Conservation (phyloP, 2,797 vertebrate species). For the Nannoperca obscura region DNA sequence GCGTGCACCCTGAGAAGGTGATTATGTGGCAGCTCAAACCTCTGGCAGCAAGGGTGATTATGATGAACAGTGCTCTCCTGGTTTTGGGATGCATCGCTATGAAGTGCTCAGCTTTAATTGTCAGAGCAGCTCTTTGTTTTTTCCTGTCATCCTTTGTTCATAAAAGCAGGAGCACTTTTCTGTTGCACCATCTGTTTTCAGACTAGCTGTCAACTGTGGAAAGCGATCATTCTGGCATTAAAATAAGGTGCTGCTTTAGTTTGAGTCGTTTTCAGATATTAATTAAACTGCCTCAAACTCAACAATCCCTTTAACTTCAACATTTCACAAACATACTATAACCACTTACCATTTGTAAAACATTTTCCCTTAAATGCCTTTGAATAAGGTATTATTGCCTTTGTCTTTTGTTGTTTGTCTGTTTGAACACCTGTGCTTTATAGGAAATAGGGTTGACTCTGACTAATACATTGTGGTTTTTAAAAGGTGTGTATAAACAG, state of each 20-base stretch:
- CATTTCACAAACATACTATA: conserved; percentile 17
- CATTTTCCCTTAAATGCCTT: conserved; percentile 11
- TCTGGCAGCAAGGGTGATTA: conserved; percentile 52
- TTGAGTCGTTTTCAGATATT: conserved; percentile 36
- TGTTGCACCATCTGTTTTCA: conserved; percentile 81
- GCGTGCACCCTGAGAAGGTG: conserved; percentile 48
- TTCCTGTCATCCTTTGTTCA: conserved; percentile 53
- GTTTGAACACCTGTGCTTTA: conserved; percentile 39
- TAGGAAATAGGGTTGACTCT: conserved; percentile 39
- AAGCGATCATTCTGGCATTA: conserved; percentile 67
- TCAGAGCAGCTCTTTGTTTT: conserved; percentile 73
- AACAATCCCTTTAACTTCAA: conserved; percentile 13
- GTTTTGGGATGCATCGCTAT: conserved; percentile 42
- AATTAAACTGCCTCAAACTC: conserved; percentile 44
- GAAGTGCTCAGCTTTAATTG: conserved; percentile 66
- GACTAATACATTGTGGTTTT: conserved; percentile 48
- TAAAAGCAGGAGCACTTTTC: conserved; percentile 69
- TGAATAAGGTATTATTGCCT: conserved; percentile 26
- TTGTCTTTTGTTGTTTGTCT: conserved; percentile 26
- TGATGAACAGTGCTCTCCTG: conserved; percentile 51
- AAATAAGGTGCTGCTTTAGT: conserved; percentile 59
- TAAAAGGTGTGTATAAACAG: conserved; percentile 33
- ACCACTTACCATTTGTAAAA: background rate
- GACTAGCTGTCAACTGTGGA: conserved; percentile 72
- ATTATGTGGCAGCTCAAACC: conserved; percentile 65